These are phyloP conservation scores for Pseudopodoces humilis DNA, from an alignment of 2,113 vertebrate genomes.

Conservation along the genomic window DNA sequence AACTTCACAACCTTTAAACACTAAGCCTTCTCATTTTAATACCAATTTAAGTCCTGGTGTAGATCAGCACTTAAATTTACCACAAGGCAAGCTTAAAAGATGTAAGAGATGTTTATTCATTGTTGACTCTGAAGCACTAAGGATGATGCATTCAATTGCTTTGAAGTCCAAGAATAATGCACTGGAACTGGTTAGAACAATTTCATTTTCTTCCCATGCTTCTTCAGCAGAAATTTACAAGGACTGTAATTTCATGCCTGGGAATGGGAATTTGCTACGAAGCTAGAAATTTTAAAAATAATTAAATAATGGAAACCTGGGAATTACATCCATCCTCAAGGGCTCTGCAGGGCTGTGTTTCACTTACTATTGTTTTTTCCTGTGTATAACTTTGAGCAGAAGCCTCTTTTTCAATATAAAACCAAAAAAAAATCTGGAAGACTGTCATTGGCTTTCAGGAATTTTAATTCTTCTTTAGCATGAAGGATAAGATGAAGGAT, in stretches of 20 bases:
- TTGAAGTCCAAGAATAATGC: not conserved
- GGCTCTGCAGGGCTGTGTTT: not conserved
- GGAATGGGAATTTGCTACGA: not conserved
- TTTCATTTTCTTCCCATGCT: not conserved
- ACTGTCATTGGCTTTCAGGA: not conserved
- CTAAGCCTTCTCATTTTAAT: not conserved
- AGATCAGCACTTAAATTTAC: not conserved
- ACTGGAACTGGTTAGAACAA: not conserved
- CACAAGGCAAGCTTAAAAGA: not conserved
- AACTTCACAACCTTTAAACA: not conserved
- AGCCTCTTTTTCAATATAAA: not conserved
- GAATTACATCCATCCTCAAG: not conserved
- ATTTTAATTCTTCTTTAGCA: not conserved
- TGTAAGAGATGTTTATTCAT: not conserved
- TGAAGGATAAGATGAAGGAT: not conserved
- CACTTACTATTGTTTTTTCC: not conserved
- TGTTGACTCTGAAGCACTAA: not conserved
- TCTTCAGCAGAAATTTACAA: not conserved
- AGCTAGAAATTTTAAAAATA: not conserved
- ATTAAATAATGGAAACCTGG: not conserved
- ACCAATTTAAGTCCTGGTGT: not conserved
- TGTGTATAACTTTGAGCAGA: not conserved
- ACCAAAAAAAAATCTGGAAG: not conserved
- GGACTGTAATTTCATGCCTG: not conserved
- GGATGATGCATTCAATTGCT: not conserved